Conservation (phyloP, 2,113 vertebrate genomes). For the Romanogobio albipinnatus region DNA sequence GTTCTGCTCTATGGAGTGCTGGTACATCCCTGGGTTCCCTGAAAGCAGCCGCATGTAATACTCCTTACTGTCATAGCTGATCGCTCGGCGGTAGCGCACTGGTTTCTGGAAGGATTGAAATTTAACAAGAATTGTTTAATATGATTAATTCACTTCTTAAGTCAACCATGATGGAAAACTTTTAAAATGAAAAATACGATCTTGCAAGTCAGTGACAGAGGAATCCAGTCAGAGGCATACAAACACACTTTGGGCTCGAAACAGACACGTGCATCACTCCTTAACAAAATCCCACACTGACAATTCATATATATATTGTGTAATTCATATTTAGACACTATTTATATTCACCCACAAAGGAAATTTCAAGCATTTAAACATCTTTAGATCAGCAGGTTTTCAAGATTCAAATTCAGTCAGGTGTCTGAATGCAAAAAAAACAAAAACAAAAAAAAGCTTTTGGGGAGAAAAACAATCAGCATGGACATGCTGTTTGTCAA, state of each 20-base stretch:
- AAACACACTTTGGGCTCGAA: not conserved
- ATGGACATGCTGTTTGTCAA: not conserved
- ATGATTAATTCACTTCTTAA: not conserved
- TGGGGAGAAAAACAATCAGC: not conserved
- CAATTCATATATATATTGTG: not conserved
- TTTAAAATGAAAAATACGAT: not conserved
- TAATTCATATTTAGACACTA: not conserved
- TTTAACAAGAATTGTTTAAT: not conserved
- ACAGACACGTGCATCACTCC: not conserved
- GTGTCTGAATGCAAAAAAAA: not conserved
- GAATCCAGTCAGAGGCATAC: not conserved
- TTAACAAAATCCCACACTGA: not conserved
- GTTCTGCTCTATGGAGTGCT: slow-evolving; percentile 90
- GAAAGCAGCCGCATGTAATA: slow-evolving; percentile 95
- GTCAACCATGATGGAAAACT: not conserved
- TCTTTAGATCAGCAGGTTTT: not conserved
- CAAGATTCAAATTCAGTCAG: not conserved
- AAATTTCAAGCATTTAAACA: not conserved
- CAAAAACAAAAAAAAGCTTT: not conserved
- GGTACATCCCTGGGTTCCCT: slow-evolving; percentile 90
- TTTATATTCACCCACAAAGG: not conserved
- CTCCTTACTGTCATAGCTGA: slow-evolving; percentile 98
- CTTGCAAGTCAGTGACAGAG: slow-evolving; percentile 9
- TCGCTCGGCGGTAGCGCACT: slow-evolving; percentile 88
- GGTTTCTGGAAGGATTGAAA: slow-evolving; percentile 81